Conservation (phyloP, 2,113 vertebrate species). For the Daubentonia madagascariensis region DNA sequence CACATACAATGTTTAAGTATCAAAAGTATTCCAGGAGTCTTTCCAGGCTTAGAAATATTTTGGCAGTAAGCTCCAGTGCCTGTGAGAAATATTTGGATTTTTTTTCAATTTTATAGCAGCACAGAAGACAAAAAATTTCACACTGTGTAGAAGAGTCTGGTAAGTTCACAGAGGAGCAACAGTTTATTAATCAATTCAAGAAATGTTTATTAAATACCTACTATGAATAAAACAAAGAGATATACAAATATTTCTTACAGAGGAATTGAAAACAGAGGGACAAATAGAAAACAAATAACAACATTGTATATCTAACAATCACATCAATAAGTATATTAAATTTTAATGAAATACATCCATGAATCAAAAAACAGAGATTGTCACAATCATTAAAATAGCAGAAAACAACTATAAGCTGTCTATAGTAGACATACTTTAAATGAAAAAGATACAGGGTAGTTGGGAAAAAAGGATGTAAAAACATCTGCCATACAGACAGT, state of each 20-base stretch:
- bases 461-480: not conserved
- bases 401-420: not conserved
- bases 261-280: not conserved
- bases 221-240: not conserved
- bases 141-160: not conserved
- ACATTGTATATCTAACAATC: not conserved
- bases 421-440: not conserved
- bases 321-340: not conserved
- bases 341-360: not conserved
- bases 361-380: not conserved
- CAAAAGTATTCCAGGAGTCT: not conserved
- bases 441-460: not conserved
- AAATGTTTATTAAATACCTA: not conserved
- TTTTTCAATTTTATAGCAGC: not conserved
- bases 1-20: not conserved
- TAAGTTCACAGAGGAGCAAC: not conserved
- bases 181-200: not conserved
- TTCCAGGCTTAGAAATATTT: not conserved
- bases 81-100: not conserved
- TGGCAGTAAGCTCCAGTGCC: not conserved
- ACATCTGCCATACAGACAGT: not conserved
- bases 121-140: not conserved
- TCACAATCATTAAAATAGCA: not conserved
- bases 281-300: not conserved
- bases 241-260: not conserved